phyloP scores from a whole-genome alignment of 2,113 vertebrate species.

The Cheilinus undulatus region DNA sequence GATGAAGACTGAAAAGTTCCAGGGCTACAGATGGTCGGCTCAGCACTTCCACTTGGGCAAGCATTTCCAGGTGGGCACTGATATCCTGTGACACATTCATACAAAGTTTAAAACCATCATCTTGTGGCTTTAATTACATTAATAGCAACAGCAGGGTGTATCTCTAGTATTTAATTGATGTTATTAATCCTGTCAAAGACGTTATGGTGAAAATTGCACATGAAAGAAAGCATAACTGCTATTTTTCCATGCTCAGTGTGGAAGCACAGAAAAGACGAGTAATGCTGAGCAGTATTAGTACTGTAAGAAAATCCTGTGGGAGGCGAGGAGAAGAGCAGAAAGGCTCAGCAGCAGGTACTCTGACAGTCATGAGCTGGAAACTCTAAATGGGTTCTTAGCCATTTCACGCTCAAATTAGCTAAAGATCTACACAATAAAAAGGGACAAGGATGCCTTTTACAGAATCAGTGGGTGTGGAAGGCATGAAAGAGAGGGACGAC shows the following conservation, averaged over 20 bases:
- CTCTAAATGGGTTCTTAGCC: slow-evolving; percentile 59
- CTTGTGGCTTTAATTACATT: slow-evolving; percentile 10
- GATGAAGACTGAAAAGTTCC: slow-evolving; percentile 87
- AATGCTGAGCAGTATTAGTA: slow-evolving; percentile 11
- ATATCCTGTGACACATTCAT: slow-evolving; percentile 58
- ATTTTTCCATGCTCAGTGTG: slow-evolving; percentile 20
- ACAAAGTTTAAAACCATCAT: slow-evolving; percentile 16
- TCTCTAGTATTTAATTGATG: neutral
- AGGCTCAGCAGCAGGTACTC: slow-evolving; percentile 41
- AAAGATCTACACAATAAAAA: slow-evolving; percentile 31
- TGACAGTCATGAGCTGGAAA: slow-evolving; percentile 43
- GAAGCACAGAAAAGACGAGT: slow-evolving; percentile 14
- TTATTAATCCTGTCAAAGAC: neutral
- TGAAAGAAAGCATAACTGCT: neutral
- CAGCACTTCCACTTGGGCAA: slow-evolving; percentile 85
- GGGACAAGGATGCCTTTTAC: slow-evolving; percentile 22
- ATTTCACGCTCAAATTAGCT: slow-evolving; percentile 65
- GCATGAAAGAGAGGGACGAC: slow-evolving; percentile 4
- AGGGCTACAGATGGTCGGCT: slow-evolving; percentile 83
- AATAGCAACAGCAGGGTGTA: neutral
- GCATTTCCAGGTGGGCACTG: slow-evolving; percentile 86
- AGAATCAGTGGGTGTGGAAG: slow-evolving; percentile 6
- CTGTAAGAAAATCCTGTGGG: slow-evolving; percentile 28
- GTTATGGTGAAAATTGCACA: neutral
- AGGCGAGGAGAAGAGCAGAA: slow-evolving; percentile 30